Percentiles rank a stretch among this genome's conserved stretches.
These are phyloP conservation scores for Halictus ligatus DNA, from an alignment of 2,888 invertebrate species.

Conservation along the genomic window DNA sequence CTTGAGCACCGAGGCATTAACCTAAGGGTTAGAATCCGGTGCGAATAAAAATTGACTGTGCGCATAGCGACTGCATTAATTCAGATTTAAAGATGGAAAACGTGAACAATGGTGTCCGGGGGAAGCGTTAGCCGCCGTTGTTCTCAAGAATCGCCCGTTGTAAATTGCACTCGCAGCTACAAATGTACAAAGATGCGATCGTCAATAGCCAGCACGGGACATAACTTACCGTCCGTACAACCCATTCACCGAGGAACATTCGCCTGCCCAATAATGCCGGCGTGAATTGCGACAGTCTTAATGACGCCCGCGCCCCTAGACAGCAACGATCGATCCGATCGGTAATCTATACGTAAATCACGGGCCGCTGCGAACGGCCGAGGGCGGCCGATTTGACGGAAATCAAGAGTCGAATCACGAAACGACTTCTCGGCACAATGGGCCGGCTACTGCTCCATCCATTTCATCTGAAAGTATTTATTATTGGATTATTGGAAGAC, in stretches of 20 bases:
- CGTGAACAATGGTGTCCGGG: neutral
- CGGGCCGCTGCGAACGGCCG: conserved; percentile 29
- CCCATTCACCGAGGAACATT: conserved; percentile 33
- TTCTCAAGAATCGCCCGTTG: neutral
- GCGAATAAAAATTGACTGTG: neutral
- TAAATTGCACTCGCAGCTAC: neutral
- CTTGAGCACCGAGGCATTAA: too few relatives aligned
- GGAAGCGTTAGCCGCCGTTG: neutral
- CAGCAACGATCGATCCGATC: conserved; percentile 57
- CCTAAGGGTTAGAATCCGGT: too few relatives aligned
- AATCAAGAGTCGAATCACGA: conserved; percentile 61
- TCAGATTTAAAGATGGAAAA: neutral
- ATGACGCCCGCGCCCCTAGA: conserved; percentile 41
- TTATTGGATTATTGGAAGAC: conserved; percentile 78
- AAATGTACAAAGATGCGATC: conserved; percentile 8
- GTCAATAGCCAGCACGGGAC: neutral
- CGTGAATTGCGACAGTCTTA: conserved; percentile 56
- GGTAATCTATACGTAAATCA: conserved; percentile 63
- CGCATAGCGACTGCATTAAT: neutral
- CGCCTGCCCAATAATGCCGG: conserved; percentile 33
- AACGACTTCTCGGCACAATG: conserved; percentile 45
- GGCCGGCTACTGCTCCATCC: conserved; percentile 62
- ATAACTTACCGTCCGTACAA: conserved; percentile 3
- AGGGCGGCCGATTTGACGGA: conserved; percentile 46
- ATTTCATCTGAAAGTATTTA: conserved; percentile 78